Evolutionary conservation across 2,888 invertebrate genomes (phyloP).

Genomic region (Eupelmus urozonus): DNA sequence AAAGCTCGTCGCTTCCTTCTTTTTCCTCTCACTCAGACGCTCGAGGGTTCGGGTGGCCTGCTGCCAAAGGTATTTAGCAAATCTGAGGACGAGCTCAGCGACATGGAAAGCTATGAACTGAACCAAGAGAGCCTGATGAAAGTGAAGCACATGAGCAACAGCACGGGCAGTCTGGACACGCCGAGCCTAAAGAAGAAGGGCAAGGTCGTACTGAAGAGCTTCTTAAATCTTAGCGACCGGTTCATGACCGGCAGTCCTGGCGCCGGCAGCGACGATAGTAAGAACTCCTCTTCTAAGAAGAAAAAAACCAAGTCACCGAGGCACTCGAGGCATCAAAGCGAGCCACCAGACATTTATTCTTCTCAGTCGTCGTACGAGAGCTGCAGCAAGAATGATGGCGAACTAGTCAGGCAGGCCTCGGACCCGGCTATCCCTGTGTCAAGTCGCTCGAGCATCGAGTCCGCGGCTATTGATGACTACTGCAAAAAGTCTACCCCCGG

Average conservation of each 20-base stretch:
- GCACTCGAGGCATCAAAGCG: constrained; percentile 69
- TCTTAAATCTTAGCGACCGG: constrained; percentile 62
- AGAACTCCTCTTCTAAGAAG: neutral
- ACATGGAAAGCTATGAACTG: constrained; percentile 67
- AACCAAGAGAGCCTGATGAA: constrained; percentile 69
- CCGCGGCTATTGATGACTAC: neutral
- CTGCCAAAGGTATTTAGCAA: constrained; percentile 68
- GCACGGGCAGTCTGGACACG: constrained; percentile 71
- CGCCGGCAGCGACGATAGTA: neutral
- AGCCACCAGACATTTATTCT: constrained; percentile 69
- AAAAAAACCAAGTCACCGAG: constrained; percentile 46
- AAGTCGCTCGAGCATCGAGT: constrained; percentile 58
- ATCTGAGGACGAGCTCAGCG: constrained; percentile 75
- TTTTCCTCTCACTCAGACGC: constrained; percentile 28
- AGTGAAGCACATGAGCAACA: constrained; percentile 72
- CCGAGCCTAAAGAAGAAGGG: constrained; percentile 64
- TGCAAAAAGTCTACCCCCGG: neutral
- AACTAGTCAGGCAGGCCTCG: constrained; percentile 66
- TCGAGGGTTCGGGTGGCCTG: constrained; percentile 38
- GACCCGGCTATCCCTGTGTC: constrained; percentile 63
- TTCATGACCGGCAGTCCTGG: neutral
- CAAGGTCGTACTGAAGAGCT: constrained; percentile 65
- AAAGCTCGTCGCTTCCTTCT: constrained; percentile 35
- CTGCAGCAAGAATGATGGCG: neutral
- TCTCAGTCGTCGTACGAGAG: constrained; percentile 41